Base-by-base conservation (phyloP, 2,797 vertebrate species). In the Gouania willdenowi region DNA sequence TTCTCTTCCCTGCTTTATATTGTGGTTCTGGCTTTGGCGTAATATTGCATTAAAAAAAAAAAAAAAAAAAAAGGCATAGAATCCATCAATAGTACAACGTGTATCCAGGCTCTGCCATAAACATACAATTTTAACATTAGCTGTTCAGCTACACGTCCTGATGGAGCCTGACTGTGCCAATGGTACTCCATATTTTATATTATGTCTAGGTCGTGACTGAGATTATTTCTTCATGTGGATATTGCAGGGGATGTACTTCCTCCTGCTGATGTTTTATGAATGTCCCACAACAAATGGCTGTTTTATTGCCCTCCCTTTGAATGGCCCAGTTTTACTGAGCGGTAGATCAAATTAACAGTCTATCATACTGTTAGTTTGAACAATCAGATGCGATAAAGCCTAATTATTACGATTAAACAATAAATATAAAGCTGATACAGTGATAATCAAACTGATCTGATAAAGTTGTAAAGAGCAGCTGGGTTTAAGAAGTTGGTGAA, bases 201-300 rank as follows among this genome's bases (percentile, higher is more conserved):
- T 26, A 42, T 41, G 60, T 52, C 52, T 66, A 55, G 41, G 49
- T 77, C 38, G 8, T 37, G 17, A 37, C 37, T 14, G 25, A 41
- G 44, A 64, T 58, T 52, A 50, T 29, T 20, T 30, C 14, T 36
- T 29, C 37, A 53, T 47, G 36, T 11, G 40, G 49, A 51, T 35
- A 49, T 39, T 41, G 36, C 36, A 30, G 5, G 37, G 20, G 38
- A 35, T 21, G 15, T 26, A 25, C 47, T 22, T 17, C 23, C 36
- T 34, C 53, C 45, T 46, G 52, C 46, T 58, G 30, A 70, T 77
- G 72, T 76, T 76, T 78, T 72, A 76, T 78, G 57, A 21, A 75
- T 74, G 52, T 33, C 40, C 43, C 62, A 39, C 22, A 58, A 45
- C 61, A 71, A 51, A 66, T 61, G 51, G 11, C 33, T 23, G 41